Percentiles rank a stretch among this genome's conserved stretches.
phyloP scores from a whole-genome alignment of 2,797 vertebrate genomes.

The Triplophysa yarkandensis region DNA sequence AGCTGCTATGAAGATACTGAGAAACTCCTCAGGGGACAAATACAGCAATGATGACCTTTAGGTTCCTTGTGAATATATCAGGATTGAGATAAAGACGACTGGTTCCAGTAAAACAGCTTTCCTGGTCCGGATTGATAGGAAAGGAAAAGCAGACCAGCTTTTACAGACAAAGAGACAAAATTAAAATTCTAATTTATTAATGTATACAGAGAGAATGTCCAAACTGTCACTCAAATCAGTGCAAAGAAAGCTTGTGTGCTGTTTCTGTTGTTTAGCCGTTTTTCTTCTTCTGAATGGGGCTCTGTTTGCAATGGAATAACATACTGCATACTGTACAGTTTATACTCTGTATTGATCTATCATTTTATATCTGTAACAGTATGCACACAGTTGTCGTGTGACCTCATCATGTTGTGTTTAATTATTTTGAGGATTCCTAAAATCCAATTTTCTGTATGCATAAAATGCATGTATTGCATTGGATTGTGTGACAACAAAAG shows the following conservation, averaged over 20 bases:
- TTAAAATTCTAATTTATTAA: slow-evolving; percentile 99
- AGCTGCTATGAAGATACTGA: slow-evolving; percentile 91
- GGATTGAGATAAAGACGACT: slow-evolving; percentile 94
- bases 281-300: neutral
- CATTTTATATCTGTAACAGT: neutral
- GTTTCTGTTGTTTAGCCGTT: slow-evolving; percentile 4
- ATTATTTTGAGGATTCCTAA: neutral
- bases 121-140: slow-evolving; percentile 88
- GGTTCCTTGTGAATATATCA: slow-evolving; percentile 95
- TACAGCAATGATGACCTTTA: slow-evolving; percentile 94
- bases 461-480: neutral
- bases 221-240: slow-evolving; percentile 92
- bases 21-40: slow-evolving; percentile 88
- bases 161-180: slow-evolving; percentile 92
- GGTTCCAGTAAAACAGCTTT: slow-evolving; percentile 93
- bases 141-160: slow-evolving; percentile 86
- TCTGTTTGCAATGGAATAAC: slow-evolving; percentile 1
- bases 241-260: slow-evolving; percentile 77
- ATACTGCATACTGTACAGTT: neutral
- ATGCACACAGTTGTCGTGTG: neutral
- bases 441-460: neutral
- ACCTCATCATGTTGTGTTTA: neutral
- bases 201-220: slow-evolving; percentile 94
- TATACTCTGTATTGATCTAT: neutral
- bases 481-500: too few species aligned